Evolutionary conservation across 2,113 vertebrate species (phyloP), one percentile per base, ranked within the genome.

Genomic region (Glaucomys volans): DNA sequence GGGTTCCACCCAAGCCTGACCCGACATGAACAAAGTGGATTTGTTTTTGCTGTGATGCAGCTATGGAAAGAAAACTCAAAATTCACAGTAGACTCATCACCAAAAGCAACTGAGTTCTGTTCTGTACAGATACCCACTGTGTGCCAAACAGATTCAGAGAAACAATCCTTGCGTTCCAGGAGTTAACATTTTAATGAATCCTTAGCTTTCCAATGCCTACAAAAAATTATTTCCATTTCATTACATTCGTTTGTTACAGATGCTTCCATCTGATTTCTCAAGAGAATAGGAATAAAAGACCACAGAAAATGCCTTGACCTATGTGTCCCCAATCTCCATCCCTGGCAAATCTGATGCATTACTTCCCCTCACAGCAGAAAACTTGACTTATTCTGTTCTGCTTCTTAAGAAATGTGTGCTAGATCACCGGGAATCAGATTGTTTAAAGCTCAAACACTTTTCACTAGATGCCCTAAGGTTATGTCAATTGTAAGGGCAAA

Each of bases 201-300:
- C 47, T 95, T 84, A 67, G 69, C 57, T 86, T 93, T 28, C 54
- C 67, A 57, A 67, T 79, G 69, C 47, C n/a, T 94, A 12, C 3
- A 91, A 79, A 92, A 93, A 93, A 69, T 82, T 83, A 94, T 88
- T 95, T 97, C 74, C 62, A 80, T 95, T 95, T 95, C 84, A 95
- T 96, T 94, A 87, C 42, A 40, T 75, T 81, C 69, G 96, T 95
- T 94, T 97, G 59, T 96, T 92, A 92, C 59, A 97, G 94, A 89
- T 86, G 95, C 83, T 96, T 95, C 77, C 71, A 66, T 92, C 62
- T 94, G 72, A 92, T 96, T 96, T 94, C 95, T 89, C 93, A 91
- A 85, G 85, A 95, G 81, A 96, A 87, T 69, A 95, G 71, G 71
- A 92, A 90, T 87, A 87, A 95, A 96, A 95, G 72, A 90, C 32